Evolutionary conservation across 2,888 invertebrate species (phyloP).

Genomic region (Tipula lateralis): DNA sequence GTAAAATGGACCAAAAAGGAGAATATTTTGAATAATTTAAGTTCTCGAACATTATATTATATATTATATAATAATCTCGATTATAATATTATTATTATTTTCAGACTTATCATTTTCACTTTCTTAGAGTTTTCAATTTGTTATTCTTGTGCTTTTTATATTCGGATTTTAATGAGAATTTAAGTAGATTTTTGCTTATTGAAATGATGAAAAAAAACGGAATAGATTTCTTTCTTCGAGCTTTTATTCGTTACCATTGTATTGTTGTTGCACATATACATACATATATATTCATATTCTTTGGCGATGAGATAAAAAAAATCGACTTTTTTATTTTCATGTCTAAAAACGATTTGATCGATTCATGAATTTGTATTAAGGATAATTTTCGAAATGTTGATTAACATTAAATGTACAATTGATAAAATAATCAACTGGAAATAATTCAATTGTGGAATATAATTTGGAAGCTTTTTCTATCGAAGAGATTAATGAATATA

Average conservation of each 20-base stretch:
- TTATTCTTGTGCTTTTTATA: background rate
- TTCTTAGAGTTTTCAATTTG: background rate
- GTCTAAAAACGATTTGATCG: background rate
- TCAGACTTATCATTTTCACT: conserved; percentile 15
- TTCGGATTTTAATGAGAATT: conserved; percentile 5
- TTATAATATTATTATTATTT: conserved; percentile 12
- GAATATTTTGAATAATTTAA: conserved; percentile 19
- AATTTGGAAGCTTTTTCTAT: background rate
- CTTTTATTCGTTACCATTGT: background rate
- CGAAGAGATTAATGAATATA: background rate
- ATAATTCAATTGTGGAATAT: background rate
- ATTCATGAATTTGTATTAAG: conserved; percentile 11
- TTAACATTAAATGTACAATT: background rate
- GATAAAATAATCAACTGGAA: conserved; percentile 1
- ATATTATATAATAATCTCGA: background rate
- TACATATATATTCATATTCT: background rate
- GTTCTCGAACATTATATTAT: background rate
- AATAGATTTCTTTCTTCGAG: background rate
- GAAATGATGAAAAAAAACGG: background rate
- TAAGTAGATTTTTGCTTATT: conserved; percentile 4
- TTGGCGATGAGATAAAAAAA: background rate
- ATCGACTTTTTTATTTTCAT: background rate
- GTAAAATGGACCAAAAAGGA: background rate
- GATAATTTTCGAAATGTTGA: background rate
- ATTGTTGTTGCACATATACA: background rate